These are phyloP conservation scores for Gymnoscopelus braueri DNA, from an alignment of 2,797 vertebrate genomes.

Conservation along the genomic window DNA sequence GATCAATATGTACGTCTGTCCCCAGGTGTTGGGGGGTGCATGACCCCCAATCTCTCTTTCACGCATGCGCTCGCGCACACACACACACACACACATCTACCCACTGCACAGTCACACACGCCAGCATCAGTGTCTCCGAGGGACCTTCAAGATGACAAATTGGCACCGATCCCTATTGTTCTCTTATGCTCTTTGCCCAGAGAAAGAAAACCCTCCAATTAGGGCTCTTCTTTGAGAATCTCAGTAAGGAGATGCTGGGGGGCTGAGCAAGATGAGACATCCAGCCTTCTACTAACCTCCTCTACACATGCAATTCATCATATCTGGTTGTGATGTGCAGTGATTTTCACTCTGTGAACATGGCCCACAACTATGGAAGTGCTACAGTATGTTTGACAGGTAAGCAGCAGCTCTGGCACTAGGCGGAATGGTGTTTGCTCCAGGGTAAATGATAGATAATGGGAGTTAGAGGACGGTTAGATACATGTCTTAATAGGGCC, in stretches of 20 bases:
- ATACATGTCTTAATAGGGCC: background rate
- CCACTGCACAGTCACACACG: background rate
- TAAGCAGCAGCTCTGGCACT: background rate
- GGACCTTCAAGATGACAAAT: slow-evolving; percentile 39
- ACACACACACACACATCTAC: slow-evolving; percentile 7
- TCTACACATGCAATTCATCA: background rate
- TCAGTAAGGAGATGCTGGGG: background rate
- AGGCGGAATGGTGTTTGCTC: background rate
- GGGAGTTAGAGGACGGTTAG: background rate
- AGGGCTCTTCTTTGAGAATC: background rate
- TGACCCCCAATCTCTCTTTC: background rate
- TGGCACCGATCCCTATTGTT: slow-evolving; percentile 17
- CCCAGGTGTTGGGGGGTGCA: slow-evolving; percentile 10
- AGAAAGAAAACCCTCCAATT: slow-evolving; percentile 18
- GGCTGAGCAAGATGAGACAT: background rate
- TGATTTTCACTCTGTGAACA: background rate
- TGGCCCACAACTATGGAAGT: slow-evolving; percentile 1
- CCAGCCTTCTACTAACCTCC: slow-evolving; percentile 4
- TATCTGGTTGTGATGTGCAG: background rate
- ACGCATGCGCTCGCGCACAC: background rate
- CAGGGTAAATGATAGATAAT: background rate
- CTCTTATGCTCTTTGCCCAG: slow-evolving; percentile 10
- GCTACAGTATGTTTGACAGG: background rate
- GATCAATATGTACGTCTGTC: slow-evolving; percentile 48
- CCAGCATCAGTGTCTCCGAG: slow-evolving; percentile 17